phyloP scores from a whole-genome alignment of 2,797 vertebrate genomes.

The Epinephelus malabaricus region DNA sequence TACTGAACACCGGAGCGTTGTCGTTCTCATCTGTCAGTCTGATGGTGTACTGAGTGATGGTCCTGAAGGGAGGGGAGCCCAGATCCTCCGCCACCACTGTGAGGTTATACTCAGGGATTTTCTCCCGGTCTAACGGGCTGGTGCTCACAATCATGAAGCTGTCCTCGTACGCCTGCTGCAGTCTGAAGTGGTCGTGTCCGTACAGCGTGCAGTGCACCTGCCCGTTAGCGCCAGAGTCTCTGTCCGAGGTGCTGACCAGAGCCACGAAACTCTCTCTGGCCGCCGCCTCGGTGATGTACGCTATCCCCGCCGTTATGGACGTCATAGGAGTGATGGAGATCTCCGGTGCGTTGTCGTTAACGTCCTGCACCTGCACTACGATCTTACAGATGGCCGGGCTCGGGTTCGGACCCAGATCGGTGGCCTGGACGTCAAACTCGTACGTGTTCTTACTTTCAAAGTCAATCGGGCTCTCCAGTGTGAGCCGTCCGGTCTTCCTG shows the following conservation, averaged over 20 bases:
- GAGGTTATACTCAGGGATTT: conserved; percentile 93
- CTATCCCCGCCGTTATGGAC: conserved; percentile 86
- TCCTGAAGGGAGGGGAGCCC: conserved; percentile 92
- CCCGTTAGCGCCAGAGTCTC: conserved; percentile 92
- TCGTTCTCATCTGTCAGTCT: conserved; percentile 94
- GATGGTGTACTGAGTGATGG: conserved; percentile 91
- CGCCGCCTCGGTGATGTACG: conserved; percentile 94
- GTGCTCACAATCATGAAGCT: conserved; percentile 96
- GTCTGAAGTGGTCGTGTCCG: conserved; percentile 92
- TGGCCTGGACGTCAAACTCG: conserved; percentile 94
- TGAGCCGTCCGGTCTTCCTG: conserved; percentile 90
- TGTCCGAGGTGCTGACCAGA: conserved; percentile 95
- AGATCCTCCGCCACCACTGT: conserved; percentile 94
- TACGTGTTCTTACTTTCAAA: conserved; percentile 94
- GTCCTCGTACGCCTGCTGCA: conserved; percentile 95
- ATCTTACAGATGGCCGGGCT: conserved; percentile 91
- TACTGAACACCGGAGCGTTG: conserved; percentile 91
- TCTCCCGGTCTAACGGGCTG: conserved; percentile 89
- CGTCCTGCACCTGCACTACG: conserved; percentile 93
- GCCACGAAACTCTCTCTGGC: conserved; percentile 94
- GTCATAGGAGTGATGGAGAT: conserved; percentile 93
- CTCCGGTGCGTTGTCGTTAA: conserved; percentile 94
- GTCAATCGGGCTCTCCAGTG: conserved; percentile 91
- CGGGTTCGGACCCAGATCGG: conserved; percentile 91
- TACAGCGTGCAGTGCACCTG: conserved; percentile 94